phyloP scores from a whole-genome alignment of 2,797 vertebrate species.

The Crocodylus rhombifer region DNA sequence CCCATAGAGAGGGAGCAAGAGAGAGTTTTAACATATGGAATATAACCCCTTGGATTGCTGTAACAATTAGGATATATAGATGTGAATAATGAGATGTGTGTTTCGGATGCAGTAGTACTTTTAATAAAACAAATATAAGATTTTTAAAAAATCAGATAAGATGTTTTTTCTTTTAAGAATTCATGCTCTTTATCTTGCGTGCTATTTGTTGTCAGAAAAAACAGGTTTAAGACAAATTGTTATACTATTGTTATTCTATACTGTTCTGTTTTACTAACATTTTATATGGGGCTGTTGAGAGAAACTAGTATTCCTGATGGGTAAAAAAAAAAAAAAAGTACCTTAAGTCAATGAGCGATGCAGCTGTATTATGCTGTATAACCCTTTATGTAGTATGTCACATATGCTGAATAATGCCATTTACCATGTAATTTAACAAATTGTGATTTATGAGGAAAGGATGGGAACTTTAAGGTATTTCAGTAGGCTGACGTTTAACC shows the following conservation, averaged over 20 bases:
- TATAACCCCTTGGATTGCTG: constrained; percentile 51
- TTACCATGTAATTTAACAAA: neutral
- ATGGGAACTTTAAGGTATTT: neutral
- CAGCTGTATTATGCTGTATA: neutral
- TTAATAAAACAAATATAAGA: neutral
- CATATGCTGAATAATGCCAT: neutral
- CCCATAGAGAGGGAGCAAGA: constrained; percentile 37
- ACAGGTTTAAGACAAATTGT: neutral
- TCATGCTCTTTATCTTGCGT: neutral
- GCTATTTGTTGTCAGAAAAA: neutral
- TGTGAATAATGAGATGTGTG: constrained; percentile 9
- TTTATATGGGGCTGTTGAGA: neutral
- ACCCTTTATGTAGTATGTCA: neutral
- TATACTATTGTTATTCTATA: neutral
- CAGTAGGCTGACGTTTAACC: no score
- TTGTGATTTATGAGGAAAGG: neutral
- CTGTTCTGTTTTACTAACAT: no score
- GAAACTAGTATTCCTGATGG: neutral
- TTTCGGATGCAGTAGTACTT: constrained; percentile 9
- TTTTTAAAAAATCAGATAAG: neutral
- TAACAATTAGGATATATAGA: constrained; percentile 50
- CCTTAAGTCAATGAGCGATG: neutral
- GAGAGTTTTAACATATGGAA: constrained; percentile 47
- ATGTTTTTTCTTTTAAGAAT: neutral
- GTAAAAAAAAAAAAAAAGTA: neutral